Evolutionary conservation across 2,888 invertebrate genomes (phyloP).

Genomic region (Sepiola atlantica): DNA sequence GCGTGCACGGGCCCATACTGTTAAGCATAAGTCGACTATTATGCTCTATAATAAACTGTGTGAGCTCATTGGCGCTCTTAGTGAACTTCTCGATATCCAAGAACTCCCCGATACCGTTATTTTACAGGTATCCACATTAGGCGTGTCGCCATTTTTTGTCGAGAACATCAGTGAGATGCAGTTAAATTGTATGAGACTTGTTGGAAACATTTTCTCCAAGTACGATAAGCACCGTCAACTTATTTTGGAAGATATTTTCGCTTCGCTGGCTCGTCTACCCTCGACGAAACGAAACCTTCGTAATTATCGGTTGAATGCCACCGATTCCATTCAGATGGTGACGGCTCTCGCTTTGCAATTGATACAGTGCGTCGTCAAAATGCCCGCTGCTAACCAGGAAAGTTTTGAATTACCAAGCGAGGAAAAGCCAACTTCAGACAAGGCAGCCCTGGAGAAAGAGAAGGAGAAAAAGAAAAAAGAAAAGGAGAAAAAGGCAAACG

Average conservation of each 20-base stretch:
- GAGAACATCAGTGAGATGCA: constrained; percentile 98
- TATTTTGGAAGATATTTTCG: constrained; percentile 94
- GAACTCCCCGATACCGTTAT: constrained; percentile 93
- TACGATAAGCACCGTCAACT: constrained; percentile 96
- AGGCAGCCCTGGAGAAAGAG: neutral
- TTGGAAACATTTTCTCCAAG: constrained; percentile 94
- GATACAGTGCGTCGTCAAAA: constrained; percentile 94
- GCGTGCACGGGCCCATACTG: constrained; percentile 80
- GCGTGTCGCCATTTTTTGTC: constrained; percentile 98
- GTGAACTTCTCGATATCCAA: constrained; percentile 92
- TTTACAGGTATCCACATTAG: constrained; percentile 87
- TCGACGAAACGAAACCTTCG: constrained; percentile 95
- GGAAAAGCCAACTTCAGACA: neutral
- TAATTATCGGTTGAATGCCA: constrained; percentile 85
- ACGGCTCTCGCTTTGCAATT: constrained; percentile 97
- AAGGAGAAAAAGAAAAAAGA: neutral
- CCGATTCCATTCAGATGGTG: constrained; percentile 98
- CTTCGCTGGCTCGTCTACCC: constrained; percentile 96
- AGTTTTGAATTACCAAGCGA: constrained; percentile 39
- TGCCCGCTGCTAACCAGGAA: constrained; percentile 77
- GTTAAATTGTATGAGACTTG: constrained; percentile 93
- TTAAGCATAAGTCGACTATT: constrained; percentile 83
- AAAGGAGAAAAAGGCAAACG: constrained; percentile 75
- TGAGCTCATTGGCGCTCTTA: constrained; percentile 87
- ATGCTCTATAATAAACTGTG: constrained; percentile 90